phyloP scores from a whole-genome alignment of 2,113 vertebrate species.

The Vidua macroura region DNA sequence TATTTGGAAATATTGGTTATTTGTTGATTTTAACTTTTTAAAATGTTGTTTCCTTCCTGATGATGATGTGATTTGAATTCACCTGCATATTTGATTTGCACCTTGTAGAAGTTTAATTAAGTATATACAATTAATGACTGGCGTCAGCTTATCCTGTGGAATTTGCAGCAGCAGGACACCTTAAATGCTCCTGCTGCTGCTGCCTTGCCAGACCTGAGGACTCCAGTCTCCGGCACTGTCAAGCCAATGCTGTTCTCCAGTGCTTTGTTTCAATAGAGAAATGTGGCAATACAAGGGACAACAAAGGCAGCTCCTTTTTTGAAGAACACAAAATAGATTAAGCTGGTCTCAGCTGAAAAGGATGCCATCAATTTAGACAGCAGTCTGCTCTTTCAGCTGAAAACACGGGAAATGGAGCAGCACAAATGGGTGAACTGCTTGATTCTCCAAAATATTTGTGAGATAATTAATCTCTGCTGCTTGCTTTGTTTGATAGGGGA shows the following conservation, averaged over 20 bases:
- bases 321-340: slow-evolving; percentile 57
- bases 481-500: slow-evolving; percentile 43
- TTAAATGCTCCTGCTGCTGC: neutral
- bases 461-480: slow-evolving; percentile 65
- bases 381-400: slow-evolving; percentile 59
- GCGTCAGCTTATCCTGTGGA: neutral
- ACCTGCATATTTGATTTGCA: neutral
- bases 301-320: slow-evolving; percentile 40
- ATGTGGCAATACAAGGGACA: slow-evolving; percentile 19
- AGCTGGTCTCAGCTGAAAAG: slow-evolving; percentile 62
- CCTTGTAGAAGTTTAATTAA: neutral
- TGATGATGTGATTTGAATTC: neutral
- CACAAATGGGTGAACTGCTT: slow-evolving; percentile 60
- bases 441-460: slow-evolving; percentile 59
- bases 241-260: slow-evolving; percentile 36
- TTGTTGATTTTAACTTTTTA: neutral
- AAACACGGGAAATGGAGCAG: slow-evolving; percentile 59
- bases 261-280: slow-evolving; percentile 35
- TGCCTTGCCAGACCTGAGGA: slow-evolving; percentile 37
- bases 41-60: neutral
- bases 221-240: slow-evolving; percentile 5
- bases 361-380: slow-evolving; percentile 61
- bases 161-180: neutral
- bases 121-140: neutral
- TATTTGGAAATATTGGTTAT: neutral